Evolutionary conservation across 2,888 invertebrate genomes (phyloP), one percentile per base, ranked within the genome.

Genomic region (Uropetala carovei): DNA sequence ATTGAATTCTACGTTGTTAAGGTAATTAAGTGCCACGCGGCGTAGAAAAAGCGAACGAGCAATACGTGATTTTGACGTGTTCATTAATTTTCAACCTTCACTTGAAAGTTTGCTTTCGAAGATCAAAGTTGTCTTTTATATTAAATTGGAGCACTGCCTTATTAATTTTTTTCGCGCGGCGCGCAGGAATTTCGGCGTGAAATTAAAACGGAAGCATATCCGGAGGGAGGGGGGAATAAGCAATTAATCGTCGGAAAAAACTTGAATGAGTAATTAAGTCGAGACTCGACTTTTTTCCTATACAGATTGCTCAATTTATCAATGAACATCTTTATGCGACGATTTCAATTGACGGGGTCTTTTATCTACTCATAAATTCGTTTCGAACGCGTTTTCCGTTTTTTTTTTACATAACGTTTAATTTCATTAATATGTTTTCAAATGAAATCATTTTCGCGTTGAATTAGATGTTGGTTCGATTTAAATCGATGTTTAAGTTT

Each of bases 71-170:
- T 22, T 68, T 68, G 68, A n/a, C 68, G 13, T 68, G 68, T 68
- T 68, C n/a, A 68, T 68, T 68, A 68, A 68, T 68, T 68, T 68
- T 22, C 68, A n/a, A 68, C 68, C 68, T 16, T 68, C 68, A 5
- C 68, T 68, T 68, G 68, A 68, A 68, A 68, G 68, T 68, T 68
- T 22, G n/a, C 68, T 68, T 68, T 22, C 68, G n/a, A 68, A 68
- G 68, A 68, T 68, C 68, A 68, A 68, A 68, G 68, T 68, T 68
- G 9, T n/a, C 68, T 22, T 68, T 1, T n/a, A 68, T 22, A 68
- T 68, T 68, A 68, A n/a, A 68, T 0, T n/a, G n/a, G 68, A 22
- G 22, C 18, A 68, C 18, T 68, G 8, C 7, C 68, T 68, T 43
- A 43, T 68, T 68, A 68, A n/a, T 68, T n/a, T 22, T 64, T 68